Conservation (phyloP, 2,888 invertebrate genomes). For the Ophraella communa region DNA sequence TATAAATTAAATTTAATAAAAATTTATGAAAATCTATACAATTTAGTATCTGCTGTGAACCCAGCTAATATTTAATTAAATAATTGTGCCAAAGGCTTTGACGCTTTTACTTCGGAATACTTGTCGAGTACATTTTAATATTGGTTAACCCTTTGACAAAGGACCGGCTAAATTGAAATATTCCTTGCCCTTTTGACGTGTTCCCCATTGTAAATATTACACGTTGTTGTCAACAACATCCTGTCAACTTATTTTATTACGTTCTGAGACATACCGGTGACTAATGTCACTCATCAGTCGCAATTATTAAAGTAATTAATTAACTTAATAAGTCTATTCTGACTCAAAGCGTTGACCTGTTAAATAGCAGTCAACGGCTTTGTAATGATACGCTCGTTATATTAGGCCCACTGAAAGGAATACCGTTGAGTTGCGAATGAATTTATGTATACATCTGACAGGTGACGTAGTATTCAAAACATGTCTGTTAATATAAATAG, state of each 20-base stretch:
- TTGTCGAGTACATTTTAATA: neutral
- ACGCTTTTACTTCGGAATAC: neutral
- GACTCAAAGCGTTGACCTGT: conserved; percentile 40
- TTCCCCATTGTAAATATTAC: neutral
- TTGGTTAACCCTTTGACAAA: neutral
- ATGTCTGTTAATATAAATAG: neutral
- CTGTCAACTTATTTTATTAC: conserved; percentile 19
- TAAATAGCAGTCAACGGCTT: conserved; percentile 32
- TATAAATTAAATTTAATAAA: too few relatives aligned
- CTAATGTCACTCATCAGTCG: conserved; percentile 22
- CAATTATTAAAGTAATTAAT: conserved; percentile 38
- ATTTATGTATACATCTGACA: neutral
- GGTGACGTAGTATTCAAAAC: neutral
- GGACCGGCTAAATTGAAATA: neutral
- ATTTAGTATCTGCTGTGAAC: too few relatives aligned
- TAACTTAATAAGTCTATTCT: conserved; percentile 26
- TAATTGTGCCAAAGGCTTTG: too few relatives aligned
- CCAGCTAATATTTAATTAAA: too few relatives aligned
- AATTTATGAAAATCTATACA: too few relatives aligned
- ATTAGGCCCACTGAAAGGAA: neutral
- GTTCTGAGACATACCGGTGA: conserved; percentile 20
- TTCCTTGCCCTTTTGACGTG: neutral
- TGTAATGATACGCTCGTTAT: conserved; percentile 8
- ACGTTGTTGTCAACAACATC: conserved; percentile 10
- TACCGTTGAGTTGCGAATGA: neutral